Evolutionary conservation across 2,888 invertebrate species (phyloP).

Genomic region (Neoitamus cyanurus): DNA sequence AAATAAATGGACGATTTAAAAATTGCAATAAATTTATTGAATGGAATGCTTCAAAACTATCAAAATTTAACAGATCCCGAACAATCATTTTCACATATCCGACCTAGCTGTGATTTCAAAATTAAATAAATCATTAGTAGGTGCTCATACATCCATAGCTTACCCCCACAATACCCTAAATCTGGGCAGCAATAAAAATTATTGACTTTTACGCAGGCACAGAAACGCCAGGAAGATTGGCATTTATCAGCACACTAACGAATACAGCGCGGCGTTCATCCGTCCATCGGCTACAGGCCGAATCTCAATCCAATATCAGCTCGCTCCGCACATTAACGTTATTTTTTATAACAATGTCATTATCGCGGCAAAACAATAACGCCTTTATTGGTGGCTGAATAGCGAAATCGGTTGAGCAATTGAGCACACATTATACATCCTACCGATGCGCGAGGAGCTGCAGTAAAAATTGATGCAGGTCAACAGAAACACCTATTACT

Average conservation of each 20-base stretch:
- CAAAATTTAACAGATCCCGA: not conserved
- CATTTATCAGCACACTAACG: not conserved
- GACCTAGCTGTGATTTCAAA: not conserved
- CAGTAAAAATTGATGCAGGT: slow-evolving; percentile 4
- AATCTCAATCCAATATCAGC: not conserved
- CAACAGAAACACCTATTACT: not conserved
- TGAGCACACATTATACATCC: not conserved
- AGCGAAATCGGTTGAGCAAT: not conserved
- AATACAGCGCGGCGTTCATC: not conserved
- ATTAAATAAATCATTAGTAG: not conserved
- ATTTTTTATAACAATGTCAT: not conserved
- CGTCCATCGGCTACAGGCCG: not conserved
- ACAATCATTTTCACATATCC: not conserved
- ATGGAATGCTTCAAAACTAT: not conserved
- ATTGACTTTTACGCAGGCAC: not conserved
- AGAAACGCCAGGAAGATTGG: not conserved
- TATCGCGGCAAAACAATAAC: not conserved
- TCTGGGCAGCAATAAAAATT: not conserved
- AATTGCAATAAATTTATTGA: too few relatives aligned
- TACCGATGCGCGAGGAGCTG: not conserved
- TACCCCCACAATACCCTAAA: not conserved
- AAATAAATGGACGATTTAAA: too few relatives aligned
- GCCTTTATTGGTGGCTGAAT: not conserved
- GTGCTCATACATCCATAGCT: not conserved
- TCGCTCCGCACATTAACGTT: not conserved